Evolutionary conservation across 2,888 invertebrate genomes (phyloP), one percentile per base, ranked within the genome.

Genomic region (Microdon myrmicae): DNA sequence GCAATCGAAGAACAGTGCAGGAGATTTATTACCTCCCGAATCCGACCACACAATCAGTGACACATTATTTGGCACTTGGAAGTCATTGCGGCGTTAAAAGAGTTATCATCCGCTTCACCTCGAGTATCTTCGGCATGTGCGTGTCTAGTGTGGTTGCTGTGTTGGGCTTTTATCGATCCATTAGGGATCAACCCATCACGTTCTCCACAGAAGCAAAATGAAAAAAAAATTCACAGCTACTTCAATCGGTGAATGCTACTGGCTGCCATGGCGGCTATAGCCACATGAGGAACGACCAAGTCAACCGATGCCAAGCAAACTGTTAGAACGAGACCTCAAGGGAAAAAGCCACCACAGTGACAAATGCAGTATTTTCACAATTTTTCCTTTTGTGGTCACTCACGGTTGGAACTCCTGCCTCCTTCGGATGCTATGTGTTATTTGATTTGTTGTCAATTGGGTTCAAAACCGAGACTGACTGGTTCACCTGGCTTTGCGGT

Each of bases 51-150:
- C 66, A 67, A 66, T 66, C 66, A 67, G 66, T 66, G 66, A 67
- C 66, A 67, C 66, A 60, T 67, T 67, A 67, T 66, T 67, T 59
- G 67, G 64, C 64, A 66, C 67, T 55, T 66, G 49, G 49, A 67
- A 66, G 53, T 66, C 67, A 66, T 59, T 67, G 67, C 58, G 64
- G 67, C 66, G 67, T 67, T 67, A 67, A 67, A 67, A 67, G 67
- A 66, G 67, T 67, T 59, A 67, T 67, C 67, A 67, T 58, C 54
- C 54, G 48, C 41, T 35, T 44, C 56, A 61, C 61, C 56, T 44
- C 49, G 39, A 64, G 44, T 44, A 44, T 10, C 54, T 35, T 12
- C 12, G 28, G 28, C 12, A n/a, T 28, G 9, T n/a, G n/a, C n/a
- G 9, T 6, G 28, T 12, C 28, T 9, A 28, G 48, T 44, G 44